Evolutionary conservation across 2,113 vertebrate genomes (phyloP).

Genomic region (Tinamus guttatus): DNA sequence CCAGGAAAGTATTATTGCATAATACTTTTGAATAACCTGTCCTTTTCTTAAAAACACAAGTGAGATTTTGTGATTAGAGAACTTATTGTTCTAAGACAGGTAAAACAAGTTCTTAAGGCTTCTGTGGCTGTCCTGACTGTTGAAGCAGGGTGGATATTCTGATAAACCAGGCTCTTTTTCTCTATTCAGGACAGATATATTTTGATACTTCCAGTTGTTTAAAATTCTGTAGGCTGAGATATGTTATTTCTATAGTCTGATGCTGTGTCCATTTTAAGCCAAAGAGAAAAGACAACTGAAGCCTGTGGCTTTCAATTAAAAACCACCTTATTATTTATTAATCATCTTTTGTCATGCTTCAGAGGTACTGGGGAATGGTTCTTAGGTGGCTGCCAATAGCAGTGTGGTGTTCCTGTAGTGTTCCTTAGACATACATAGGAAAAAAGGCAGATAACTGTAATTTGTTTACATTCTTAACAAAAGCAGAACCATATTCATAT

Average conservation of each 20-base stretch:
- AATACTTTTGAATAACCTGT: constrained; percentile 32
- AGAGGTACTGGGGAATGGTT: neutral
- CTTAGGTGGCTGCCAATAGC: neutral
- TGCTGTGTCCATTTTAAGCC: neutral
- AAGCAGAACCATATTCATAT: neutral
- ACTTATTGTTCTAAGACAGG: constrained; percentile 12
- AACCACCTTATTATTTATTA: neutral
- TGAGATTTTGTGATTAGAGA: constrained; percentile 32
- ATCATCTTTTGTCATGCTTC: neutral
- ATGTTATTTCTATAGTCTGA: neutral
- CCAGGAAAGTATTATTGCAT: constrained; percentile 10
- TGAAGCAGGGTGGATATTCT: constrained; percentile 3
- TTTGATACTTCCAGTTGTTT: constrained; percentile 3
- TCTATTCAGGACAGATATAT: neutral
- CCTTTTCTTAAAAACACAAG: constrained; percentile 12
- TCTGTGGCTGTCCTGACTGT: neutral
- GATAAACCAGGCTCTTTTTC: neutral
- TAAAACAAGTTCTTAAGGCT: neutral
- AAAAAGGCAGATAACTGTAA: neutral
- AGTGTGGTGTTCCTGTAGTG: neutral
- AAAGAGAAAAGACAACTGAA: neutral
- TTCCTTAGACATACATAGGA: neutral
- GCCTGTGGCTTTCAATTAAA: neutral
- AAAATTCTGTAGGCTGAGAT: neutral
- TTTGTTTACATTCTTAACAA: neutral